These are phyloP conservation scores for Microcebus griseorufus DNA, from an alignment of 2,113 vertebrate genomes.

Conservation along the genomic window DNA sequence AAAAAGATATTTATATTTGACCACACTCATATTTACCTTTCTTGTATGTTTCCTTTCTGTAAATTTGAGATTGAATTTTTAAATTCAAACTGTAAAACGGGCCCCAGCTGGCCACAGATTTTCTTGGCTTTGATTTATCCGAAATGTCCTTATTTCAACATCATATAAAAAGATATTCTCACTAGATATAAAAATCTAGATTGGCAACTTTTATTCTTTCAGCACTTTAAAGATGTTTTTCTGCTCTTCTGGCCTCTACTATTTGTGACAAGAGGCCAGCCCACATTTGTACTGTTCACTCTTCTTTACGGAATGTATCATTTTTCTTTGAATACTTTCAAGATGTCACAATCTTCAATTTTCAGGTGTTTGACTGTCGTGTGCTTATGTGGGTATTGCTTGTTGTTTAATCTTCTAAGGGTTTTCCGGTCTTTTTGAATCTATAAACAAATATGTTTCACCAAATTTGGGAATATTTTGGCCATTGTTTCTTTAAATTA, in stretches of 20 bases:
- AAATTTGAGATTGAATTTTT: neutral
- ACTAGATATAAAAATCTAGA: neutral
- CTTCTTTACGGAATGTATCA: neutral
- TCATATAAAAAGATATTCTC: neutral
- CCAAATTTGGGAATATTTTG: neutral
- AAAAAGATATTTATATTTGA: neutral
- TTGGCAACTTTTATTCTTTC: neutral
- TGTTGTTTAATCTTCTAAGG: neutral
- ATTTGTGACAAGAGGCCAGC: neutral
- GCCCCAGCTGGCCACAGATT: neutral
- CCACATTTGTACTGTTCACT: neutral
- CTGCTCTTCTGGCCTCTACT: neutral
- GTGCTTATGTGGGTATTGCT: neutral
- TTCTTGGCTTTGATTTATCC: neutral
- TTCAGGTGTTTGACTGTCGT: neutral
- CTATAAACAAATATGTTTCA: neutral
- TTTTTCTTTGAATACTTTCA: neutral
- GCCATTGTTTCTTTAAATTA: neutral
- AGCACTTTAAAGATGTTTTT: neutral
- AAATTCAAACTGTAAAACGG: neutral
- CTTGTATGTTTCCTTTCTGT: neutral
- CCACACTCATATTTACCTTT: neutral
- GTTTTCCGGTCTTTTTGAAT: neutral
- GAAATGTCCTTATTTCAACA: neutral
- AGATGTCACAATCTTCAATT: neutral